Evolutionary conservation across 2,797 vertebrate genomes (phyloP).

Genomic region (Peromyscus nudipes): DNA sequence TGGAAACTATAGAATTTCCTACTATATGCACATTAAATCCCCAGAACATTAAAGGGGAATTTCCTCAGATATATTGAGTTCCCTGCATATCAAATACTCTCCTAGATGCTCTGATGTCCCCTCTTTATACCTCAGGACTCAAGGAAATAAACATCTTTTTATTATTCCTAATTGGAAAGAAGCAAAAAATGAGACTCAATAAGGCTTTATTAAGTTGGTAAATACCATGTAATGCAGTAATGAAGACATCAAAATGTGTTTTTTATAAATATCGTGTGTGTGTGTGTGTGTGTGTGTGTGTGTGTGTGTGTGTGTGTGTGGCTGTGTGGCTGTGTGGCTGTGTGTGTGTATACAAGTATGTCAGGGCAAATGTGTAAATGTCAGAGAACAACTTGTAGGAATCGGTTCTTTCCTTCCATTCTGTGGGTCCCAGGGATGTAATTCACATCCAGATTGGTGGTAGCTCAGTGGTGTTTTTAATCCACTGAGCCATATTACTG

Average conservation of each 20-base stretch:
- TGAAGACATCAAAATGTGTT: neutral
- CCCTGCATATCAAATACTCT: neutral
- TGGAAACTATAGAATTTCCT: constrained; percentile 1
- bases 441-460: no score
- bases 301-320: neutral
- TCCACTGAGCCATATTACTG: neutral
- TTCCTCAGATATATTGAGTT: neutral
- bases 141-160: neutral
- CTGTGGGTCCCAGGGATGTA: neutral
- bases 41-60: neutral
- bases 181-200: neutral
- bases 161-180: neutral
- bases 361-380: neutral
- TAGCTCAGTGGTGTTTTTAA: neutral
- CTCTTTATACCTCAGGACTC: neutral
- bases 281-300: neutral
- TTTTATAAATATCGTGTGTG: neutral
- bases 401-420: neutral
- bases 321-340: no score
- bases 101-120: neutral
- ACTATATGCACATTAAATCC: neutral
- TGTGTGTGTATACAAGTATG: neutral
- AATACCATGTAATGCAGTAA: neutral
- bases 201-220: neutral
- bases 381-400: neutral